Percentiles rank a stretch among this genome's conserved stretches.
Conservation (phyloP, 2,888 invertebrate species). For the Baccha elongata region DNA sequence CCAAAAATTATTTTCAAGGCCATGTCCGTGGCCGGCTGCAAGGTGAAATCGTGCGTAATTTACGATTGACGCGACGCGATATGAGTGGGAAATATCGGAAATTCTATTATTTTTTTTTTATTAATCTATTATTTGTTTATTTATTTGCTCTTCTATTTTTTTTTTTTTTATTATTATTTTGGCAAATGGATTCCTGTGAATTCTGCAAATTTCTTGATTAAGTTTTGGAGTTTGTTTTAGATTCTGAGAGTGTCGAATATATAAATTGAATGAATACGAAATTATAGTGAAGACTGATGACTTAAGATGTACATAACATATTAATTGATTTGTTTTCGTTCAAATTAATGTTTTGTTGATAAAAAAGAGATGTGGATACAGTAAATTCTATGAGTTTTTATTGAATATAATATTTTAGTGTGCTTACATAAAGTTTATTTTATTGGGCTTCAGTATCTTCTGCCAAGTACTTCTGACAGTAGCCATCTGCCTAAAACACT, state of each 20-base stretch:
- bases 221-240: neutral
- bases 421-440: too few species aligned
- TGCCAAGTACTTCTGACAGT: too few species aligned
- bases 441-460: too few species aligned
- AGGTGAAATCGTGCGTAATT: constrained; percentile 68
- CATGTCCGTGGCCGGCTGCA: constrained; percentile 68
- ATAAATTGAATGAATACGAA: neutral
- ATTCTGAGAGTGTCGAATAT: constrained; percentile 1
- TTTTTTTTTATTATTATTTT: constrained; percentile 4
- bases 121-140: constrained; percentile 36
- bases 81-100: constrained; percentile 56
- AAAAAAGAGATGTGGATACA: too few species aligned
- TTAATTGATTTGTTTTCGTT: constrained; percentile 62
- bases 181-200: constrained; percentile 19
- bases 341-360: constrained; percentile 14
- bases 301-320: constrained; percentile 47
- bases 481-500: too few species aligned
- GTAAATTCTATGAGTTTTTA: too few species aligned
- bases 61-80: constrained; percentile 13
- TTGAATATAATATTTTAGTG: too few species aligned
- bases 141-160: constrained; percentile 24
- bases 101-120: constrained; percentile 64
- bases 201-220: constrained; percentile 16
- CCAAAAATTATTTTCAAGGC: constrained; percentile 66
- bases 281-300: constrained; percentile 12